phyloP scores from a whole-genome alignment of 1,140 invertebrate genomes.

The Drosophila funebris region DNA sequence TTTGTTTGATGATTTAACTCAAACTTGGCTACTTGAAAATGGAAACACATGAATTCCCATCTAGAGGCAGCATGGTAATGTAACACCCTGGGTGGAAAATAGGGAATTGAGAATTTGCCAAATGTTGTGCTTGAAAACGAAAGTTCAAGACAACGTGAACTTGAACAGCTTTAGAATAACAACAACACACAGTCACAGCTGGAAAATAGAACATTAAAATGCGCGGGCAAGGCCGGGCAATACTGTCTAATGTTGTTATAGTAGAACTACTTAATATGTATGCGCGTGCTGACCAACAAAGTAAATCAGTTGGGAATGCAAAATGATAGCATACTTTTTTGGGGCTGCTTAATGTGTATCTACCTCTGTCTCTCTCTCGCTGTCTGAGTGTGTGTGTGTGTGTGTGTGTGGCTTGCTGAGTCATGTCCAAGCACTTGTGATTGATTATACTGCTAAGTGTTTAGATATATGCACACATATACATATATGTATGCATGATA shows the following conservation, averaged over 20 bases:
- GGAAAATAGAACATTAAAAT: too few relatives aligned
- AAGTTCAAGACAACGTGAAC: too few relatives aligned
- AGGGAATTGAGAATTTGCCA: too few relatives aligned
- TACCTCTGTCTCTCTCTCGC: background rate
- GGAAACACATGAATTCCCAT: too few relatives aligned
- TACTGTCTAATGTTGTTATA: background rate
- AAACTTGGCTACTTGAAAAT: too few relatives aligned
- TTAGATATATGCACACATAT: background rate
- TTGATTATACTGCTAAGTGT: constrained; percentile 47
- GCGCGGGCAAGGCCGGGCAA: too few relatives aligned
- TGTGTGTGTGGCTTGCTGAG: background rate
- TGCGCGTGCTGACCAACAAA: background rate
- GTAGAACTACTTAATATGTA: background rate
- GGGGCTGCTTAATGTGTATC: background rate
- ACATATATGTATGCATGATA: constrained; percentile 11
- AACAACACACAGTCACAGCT: too few relatives aligned
- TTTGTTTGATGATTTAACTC: too few relatives aligned
- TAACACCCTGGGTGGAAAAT: too few relatives aligned
- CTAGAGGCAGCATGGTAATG: too few relatives aligned
- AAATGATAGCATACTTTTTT: constrained; percentile 16
- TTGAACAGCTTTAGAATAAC: too few relatives aligned
- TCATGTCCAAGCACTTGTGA: constrained; percentile 41
- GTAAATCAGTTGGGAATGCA: constrained; percentile 24
- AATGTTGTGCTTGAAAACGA: too few relatives aligned
- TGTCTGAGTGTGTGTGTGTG: background rate